Base-by-base conservation (phyloP, 1,140 invertebrate species). In the Dendrolimus kikuchii region DNA sequence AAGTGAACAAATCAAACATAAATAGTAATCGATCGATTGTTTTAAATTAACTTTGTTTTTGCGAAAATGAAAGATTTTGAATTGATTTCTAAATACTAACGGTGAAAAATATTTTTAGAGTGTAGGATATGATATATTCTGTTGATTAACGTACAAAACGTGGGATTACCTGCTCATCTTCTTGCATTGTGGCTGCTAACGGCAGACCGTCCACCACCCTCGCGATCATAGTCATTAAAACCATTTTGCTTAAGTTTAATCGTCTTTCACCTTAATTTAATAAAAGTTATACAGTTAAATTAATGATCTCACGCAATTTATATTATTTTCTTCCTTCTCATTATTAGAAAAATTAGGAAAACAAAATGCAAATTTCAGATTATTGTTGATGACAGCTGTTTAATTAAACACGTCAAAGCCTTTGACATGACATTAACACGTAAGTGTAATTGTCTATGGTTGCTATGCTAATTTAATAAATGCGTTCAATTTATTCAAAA, bases 211-310 rank as follows among this genome's bases (percentile, higher is more conserved):
- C 98, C 56, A 93, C 91, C 60, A 99, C 92, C 62, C 98, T 90
- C 4, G 97, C 98, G 74, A 99, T 98, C 94, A 99, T 97, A 57
- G 98, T 99, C 88, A 99, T 92, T 62, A 99, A 81, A 69, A 99
- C 95, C 97, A 99, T 99, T 79, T 89, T 94, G 60, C 36, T 45
- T 64, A 59, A 53, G 51, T 68, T 60, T 56, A 62, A 60, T 54
- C 59, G 62, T 79, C 60, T 57, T 40, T 64, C 55, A 68, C 57
- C 46, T 62, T 57, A 60, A 60, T 47, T 60, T 57, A 67, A 44
- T 56, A 62, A 60, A 41, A 61, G 57, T 51, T 43, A 50, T 53
- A 64, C 46, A 54, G 53, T 55, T 40, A 40, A 55, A 55, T 62
- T 51, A 59, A 8, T 49, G 55, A 57, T 57, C 56, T 56, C 53